Conservation (phyloP, 2,113 vertebrate genomes). For the Macrotis lagotis region DNA sequence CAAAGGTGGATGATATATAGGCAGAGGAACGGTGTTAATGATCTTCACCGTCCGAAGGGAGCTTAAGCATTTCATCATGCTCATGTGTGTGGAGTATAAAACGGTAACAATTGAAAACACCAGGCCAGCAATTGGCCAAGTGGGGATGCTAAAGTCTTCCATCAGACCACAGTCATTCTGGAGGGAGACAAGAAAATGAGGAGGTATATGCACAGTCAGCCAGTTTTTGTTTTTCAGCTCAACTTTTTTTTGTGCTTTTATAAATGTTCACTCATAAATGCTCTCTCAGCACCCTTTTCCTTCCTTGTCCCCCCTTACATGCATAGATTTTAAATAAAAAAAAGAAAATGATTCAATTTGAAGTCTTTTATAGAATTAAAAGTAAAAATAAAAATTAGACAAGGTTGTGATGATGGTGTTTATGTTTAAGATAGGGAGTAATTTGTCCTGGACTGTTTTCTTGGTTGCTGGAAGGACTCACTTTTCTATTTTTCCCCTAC, state of each 20-base stretch:
- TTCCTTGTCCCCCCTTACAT: not conserved
- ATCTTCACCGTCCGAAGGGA: not conserved
- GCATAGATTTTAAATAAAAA: not conserved
- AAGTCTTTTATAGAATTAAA: constrained; percentile 19
- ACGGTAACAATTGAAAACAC: constrained; percentile 6
- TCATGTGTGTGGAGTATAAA: constrained; percentile 25
- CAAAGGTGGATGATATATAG: constrained; percentile 47
- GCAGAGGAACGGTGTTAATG: not conserved
- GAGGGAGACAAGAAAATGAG: constrained; percentile 66
- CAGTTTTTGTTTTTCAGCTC: constrained; percentile 55
- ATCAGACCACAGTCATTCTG: constrained; percentile 66
- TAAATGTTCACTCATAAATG: constrained; percentile 31
- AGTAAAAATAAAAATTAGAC: constrained; percentile 33
- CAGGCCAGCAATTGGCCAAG: not conserved
- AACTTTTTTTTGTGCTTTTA: constrained; percentile 56
- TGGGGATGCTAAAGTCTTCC: constrained; percentile 44
- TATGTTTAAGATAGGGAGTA: not conserved
- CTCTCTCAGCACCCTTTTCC: not conserved
- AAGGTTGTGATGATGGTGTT: constrained; percentile 10
- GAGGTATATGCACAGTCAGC: constrained; percentile 70
- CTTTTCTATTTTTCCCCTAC: not conserved
- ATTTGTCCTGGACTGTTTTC: not conserved
- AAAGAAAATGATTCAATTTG: constrained; percentile 47
- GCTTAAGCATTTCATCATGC: constrained; percentile 39
- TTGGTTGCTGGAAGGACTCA: not conserved